Base-by-base conservation (phyloP, 2,113 vertebrate species). In the Sturnus vulgaris region DNA sequence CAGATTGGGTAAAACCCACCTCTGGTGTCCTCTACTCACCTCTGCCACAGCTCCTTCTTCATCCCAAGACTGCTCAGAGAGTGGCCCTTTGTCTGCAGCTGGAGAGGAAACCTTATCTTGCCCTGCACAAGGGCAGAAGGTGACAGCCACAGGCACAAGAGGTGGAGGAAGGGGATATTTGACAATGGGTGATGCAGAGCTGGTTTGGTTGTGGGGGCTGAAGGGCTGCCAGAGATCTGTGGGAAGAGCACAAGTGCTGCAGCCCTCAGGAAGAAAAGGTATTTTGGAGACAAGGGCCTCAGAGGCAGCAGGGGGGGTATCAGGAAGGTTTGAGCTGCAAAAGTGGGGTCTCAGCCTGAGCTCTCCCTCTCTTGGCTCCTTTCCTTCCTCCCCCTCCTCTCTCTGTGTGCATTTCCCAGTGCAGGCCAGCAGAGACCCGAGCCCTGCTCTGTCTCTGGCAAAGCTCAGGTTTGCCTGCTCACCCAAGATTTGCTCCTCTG, bases 181-280 rank as follows among this genome's bases (percentile, higher is more conserved):
- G 9, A 4, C 40, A 10, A 15, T 1, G 3, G 25, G 33, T 1
- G 9, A 18, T 25, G 44, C n/a, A 18, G 79, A 31, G 28, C 24
- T 44, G 55, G 4, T 40, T 84, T 46, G 4, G 35, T 9, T 0
- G 0, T 20, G 8, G 31, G 31, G n/a, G 27, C 37, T 37, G 35
- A 49, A 71, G 31, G 10, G 28, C 53, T 71, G 65, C 2, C 12
- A 33, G 44, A 39, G 25, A 42, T 0, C 44, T 81, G 27, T 50
- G 28, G 33, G 11, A 57, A 10, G 66, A 39, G 10, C 13, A 40
- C 18, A 21, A 53, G 30, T 3, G 9, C 63, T 69, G 50, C n/a
- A 52, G 10, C 13, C 19, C 16, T 24, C 7, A 18, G 33, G 39
- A 49, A 49, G 33, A 11, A 59, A 64, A 64, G 31, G 12, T 23